Conservation (phyloP, 2,797 vertebrate genomes). For the Oophaga sylvatica region DNA sequence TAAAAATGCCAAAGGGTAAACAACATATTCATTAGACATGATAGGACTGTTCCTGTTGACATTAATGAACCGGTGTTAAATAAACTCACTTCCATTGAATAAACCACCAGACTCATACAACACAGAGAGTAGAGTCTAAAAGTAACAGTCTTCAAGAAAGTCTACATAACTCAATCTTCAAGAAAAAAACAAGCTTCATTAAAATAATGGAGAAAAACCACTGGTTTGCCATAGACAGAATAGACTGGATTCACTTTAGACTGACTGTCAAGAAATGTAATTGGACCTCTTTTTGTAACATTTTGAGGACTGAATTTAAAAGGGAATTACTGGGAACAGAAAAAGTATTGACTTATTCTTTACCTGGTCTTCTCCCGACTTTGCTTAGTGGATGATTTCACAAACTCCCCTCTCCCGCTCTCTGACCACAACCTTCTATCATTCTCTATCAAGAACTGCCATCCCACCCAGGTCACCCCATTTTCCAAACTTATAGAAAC, state of each 20-base stretch:
- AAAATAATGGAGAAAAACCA: neutral
- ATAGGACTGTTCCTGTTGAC: slow-evolving; percentile 44
- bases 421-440: too few relatives aligned
- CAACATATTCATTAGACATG: slow-evolving; percentile 31
- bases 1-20: slow-evolving; percentile 38
- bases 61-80: slow-evolving; percentile 22
- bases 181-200: neutral
- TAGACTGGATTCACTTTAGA: neutral
- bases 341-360: neutral
- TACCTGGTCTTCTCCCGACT: too few relatives aligned
- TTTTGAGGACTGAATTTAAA: neutral
- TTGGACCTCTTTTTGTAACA: neutral
- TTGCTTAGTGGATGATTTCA: too few relatives aligned
- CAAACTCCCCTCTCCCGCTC: too few relatives aligned
- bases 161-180: too few relatives aligned
- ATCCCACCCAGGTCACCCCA: too few relatives aligned
- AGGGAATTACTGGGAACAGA: neutral
- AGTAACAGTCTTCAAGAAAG: neutral
- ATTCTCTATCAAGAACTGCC: too few relatives aligned
- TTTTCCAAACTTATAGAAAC: too few relatives aligned
- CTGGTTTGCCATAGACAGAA: neutral
- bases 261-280: neutral
- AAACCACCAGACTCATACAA: slow-evolving; percentile 9
- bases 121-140: neutral
- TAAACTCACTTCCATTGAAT: slow-evolving; percentile 37